These are phyloP conservation scores for Zaprionus bogoriensis DNA, from an alignment of 2,888 invertebrate genomes.

Conservation along the genomic window DNA sequence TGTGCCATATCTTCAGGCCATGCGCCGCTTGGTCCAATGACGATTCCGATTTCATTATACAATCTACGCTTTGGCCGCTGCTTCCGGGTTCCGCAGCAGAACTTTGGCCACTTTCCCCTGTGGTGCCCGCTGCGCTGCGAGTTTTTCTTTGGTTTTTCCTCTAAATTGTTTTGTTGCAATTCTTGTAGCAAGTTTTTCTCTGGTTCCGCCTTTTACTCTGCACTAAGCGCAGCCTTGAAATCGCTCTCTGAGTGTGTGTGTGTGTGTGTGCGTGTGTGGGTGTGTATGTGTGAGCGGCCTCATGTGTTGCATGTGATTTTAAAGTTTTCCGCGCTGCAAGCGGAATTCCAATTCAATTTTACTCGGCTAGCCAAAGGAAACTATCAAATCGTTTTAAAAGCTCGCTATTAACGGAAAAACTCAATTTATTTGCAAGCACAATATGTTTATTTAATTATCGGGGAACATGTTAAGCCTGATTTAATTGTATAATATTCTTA, in stretches of 20 bases:
- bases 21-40: constrained; percentile 42
- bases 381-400: neutral
- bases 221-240: constrained; percentile 19
- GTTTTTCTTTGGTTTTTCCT: constrained; percentile 30
- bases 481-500: neutral
- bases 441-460: neutral
- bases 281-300: constrained; percentile 6
- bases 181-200: constrained; percentile 16
- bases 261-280: constrained; percentile 1
- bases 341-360: constrained; percentile 40
- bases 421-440: neutral
- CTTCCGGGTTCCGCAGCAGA: constrained; percentile 44
- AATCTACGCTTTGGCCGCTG: constrained; percentile 44
- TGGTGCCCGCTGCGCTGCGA: constrained; percentile 19
- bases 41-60: constrained; percentile 68
- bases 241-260: neutral
- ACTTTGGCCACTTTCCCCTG: constrained; percentile 52
- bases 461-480: neutral
- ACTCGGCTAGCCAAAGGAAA: constrained; percentile 3
- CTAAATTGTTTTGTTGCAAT: constrained; percentile 64
- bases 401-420: neutral
- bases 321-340: constrained; percentile 37
- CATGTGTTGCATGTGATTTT: constrained; percentile 59
- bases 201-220: constrained; percentile 13
- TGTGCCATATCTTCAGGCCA: constrained; percentile 19